phyloP scores from a whole-genome alignment of 2,113 vertebrate genomes.

The Sinocyclocheilus rhinocerous region DNA sequence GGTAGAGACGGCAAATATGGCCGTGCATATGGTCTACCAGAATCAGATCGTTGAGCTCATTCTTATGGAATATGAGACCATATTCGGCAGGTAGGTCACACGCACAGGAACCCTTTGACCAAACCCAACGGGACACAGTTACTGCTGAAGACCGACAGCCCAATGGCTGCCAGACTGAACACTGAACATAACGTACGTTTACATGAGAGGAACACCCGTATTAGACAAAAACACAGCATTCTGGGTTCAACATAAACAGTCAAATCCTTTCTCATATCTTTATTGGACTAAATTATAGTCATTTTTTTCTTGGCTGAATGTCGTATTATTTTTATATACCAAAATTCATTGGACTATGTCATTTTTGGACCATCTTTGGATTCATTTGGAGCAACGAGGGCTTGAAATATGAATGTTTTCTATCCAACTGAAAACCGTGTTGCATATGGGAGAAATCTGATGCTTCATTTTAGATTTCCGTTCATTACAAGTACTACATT shows the following conservation, averaged over 20 bases:
- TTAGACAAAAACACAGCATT: neutral
- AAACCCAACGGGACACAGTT: slow-evolving; percentile 8
- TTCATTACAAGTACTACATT: neutral
- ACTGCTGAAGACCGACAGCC: neutral
- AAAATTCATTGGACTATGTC: neutral
- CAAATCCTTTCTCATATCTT: neutral
- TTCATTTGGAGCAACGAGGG: neutral
- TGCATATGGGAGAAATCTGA: neutral
- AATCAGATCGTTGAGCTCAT: slow-evolving; percentile 98
- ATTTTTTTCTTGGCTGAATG: neutral
- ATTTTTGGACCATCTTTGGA: neutral
- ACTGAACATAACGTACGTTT: neutral
- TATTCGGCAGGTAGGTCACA: slow-evolving; percentile 82
- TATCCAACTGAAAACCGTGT: neutral
- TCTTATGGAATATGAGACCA: slow-evolving; percentile 85
- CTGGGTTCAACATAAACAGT: neutral
- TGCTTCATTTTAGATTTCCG: slow-evolving; percentile 11
- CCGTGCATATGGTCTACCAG: slow-evolving; percentile 94
- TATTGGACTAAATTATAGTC: neutral
- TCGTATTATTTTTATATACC: neutral
- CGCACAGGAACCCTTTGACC: slow-evolving; percentile 22
- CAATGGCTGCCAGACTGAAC: slow-evolving; percentile 4
- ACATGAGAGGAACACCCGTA: neutral
- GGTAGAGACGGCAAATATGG: slow-evolving; percentile 90
- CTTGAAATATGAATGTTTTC: neutral